Base-by-base conservation (phyloP, 23 tunicate species). In the Halocynthia roretzi region DNA sequence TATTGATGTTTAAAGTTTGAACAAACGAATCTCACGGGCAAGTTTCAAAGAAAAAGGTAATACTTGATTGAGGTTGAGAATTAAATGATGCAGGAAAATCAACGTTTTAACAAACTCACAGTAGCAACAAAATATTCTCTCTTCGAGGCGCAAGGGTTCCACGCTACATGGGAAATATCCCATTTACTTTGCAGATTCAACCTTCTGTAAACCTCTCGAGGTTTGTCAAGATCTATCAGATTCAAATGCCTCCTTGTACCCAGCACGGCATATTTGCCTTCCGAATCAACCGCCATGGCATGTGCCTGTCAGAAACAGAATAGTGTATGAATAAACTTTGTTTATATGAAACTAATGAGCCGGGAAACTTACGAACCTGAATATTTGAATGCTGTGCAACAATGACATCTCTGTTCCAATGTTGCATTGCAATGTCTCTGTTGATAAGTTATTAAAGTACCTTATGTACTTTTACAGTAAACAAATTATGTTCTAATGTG, bases 281-380 rank as follows among this genome's bases (percentile, higher is more conserved):
- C 31, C 7, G 77, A 72, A 78, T 92, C 87, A 19, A 92, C 76
- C 6, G 87, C 84, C 98, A 92, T 92, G 52, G 90, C 80, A 67
- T 80, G 81, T 10, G 97, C 87, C 87, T 91, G 67, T 50, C 73
- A 75, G 52, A 60, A 1, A 31, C 44, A 31, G 44, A 31, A 31
- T 31, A 31, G 44, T 31, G 44, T 1, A 31, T 31, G 44, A 31
- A 31, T 31, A 31, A 1, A 31, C 44, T 31, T 4, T 31, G 44
- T 31, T 0, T 0, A 31, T 31, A 31, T 1, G 44, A 31, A 31
- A 31, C 44, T 31, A 31, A 31, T 31, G n/a, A 31, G 4, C n/a
- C 2, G 63, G 63, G 63, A 58, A 58, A 31, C 44, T 0, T 31
- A 31, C 44, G 4, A 20, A 65, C 70, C 70, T 65, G 70, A 65